phyloP scores from a whole-genome alignment of 2,888 invertebrate species.

The Galerucella nymphaeae region DNA sequence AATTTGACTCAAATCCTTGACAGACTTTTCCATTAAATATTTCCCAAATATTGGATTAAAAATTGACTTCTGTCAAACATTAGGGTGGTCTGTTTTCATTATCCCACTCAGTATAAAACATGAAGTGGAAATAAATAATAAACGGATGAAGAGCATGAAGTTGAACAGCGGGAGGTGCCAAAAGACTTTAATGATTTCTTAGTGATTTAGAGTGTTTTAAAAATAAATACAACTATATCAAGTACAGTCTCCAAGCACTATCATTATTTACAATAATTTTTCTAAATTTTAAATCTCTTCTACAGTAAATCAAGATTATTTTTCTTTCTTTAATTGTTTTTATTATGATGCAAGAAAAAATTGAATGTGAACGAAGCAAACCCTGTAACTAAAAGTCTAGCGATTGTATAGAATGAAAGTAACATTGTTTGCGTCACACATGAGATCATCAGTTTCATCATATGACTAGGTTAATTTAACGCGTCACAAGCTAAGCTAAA shows the following conservation, averaged over 20 bases:
- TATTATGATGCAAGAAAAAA: neutral
- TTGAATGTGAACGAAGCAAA: neutral
- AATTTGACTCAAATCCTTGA: too few species aligned
- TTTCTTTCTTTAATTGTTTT: neutral
- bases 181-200: neutral
- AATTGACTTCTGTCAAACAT: too few species aligned
- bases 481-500: neutral
- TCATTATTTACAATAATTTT: neutral
- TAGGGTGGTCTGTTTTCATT: too few species aligned
- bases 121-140: too few species aligned
- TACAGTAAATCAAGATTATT: neutral
- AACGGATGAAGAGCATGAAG: too few species aligned
- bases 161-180: neutral
- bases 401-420: neutral
- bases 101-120: too few species aligned
- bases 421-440: neutral
- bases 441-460: constrained; percentile 6
- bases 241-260: neutral
- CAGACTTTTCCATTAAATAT: too few species aligned
- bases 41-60: too few species aligned
- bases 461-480: constrained; percentile 1
- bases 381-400: neutral
- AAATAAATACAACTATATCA: neutral
- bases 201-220: neutral
- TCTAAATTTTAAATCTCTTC: neutral